phyloP scores from a whole-genome alignment of 2,888 invertebrate species.

The Athrips mouffetella region DNA sequence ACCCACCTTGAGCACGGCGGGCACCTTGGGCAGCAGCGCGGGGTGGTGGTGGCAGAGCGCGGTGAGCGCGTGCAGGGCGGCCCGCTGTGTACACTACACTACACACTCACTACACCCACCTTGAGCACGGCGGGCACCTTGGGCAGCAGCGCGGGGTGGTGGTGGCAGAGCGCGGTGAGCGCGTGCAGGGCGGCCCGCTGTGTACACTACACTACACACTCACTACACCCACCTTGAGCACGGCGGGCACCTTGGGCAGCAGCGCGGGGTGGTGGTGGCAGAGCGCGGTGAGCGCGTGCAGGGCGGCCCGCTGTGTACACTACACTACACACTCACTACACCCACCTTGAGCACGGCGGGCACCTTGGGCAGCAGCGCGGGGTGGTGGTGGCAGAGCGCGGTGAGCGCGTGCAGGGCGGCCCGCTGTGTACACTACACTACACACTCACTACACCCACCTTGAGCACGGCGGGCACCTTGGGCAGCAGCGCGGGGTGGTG shows the following conservation, averaged over 20 bases:
- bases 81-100: conserved; percentile 91
- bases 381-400: conserved; percentile 91
- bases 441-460: conserved; percentile 80
- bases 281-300: conserved; percentile 96
- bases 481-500: conserved; percentile 88
- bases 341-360: conserved; percentile 89
- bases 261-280: conserved; percentile 88
- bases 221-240: conserved; percentile 84
- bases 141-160: conserved; percentile 88
- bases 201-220: conserved; percentile 86
- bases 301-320: conserved; percentile 93
- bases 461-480: conserved; percentile 92
- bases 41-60: conserved; percentile 92
- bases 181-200: conserved; percentile 96
- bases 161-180: conserved; percentile 93
- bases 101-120: conserved; percentile 76
- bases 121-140: conserved; percentile 94
- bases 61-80: conserved; percentile 96
- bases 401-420: conserved; percentile 97
- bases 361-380: conserved; percentile 90
- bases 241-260: conserved; percentile 92
- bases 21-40: conserved; percentile 90
- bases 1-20: conserved; percentile 88
- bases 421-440: conserved; percentile 90
- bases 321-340: conserved; percentile 81